Evolutionary conservation across 2,113 vertebrate species (phyloP).

Genomic region (Crotalus viridis): DNA sequence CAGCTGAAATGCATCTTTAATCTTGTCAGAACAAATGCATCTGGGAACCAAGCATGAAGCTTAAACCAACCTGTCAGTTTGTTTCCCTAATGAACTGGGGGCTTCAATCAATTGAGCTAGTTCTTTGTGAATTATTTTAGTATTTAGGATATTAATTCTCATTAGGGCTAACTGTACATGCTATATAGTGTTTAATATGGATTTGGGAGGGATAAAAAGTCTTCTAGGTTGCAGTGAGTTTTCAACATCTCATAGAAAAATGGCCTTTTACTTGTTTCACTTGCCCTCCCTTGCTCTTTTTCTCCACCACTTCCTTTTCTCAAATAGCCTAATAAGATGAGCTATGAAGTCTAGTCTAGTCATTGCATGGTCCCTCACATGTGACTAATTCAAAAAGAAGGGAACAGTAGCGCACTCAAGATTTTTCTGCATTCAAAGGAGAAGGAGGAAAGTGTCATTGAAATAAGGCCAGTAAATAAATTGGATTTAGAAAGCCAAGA

Average conservation of each 20-base stretch:
- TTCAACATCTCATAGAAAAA: neutral
- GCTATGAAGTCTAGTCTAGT: neutral
- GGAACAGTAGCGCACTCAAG: neutral
- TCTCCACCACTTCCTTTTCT: neutral
- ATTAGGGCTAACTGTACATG: neutral
- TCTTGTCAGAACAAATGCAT: conserved; percentile 11
- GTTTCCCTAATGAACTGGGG: neutral
- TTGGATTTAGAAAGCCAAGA: neutral
- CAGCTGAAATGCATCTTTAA: neutral
- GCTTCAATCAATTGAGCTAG: neutral
- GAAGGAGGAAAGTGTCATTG: neutral
- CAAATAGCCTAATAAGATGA: neutral
- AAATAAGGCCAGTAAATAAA: neutral
- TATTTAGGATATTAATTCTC: neutral
- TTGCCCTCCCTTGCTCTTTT: neutral
- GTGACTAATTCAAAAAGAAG: neutral
- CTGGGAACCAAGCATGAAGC: neutral
- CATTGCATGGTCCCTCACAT: neutral
- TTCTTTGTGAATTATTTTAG: neutral
- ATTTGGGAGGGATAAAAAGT: too few species aligned
- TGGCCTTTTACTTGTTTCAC: neutral
- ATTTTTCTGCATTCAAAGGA: neutral
- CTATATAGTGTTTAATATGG: neutral
- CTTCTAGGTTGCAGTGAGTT: neutral
- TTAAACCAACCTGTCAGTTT: neutral